Percentiles rank a stretch among this genome's conserved stretches.
These are phyloP conservation scores for Sitodiplosis mosellana DNA, from an alignment of 1,140 invertebrate species.

Conservation along the genomic window DNA sequence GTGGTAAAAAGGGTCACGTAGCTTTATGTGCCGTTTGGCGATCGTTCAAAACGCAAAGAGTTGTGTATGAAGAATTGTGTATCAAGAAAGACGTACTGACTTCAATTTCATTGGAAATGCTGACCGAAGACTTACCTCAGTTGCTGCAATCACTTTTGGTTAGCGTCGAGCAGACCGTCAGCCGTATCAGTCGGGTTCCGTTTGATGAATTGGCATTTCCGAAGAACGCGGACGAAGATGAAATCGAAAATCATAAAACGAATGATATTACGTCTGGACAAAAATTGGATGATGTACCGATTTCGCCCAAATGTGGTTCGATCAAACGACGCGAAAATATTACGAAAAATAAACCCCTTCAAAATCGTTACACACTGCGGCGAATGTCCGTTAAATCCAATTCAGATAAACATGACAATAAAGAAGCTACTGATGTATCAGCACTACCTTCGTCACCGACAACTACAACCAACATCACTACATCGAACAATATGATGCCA, in stretches of 20 bases:
- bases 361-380: constrained; percentile 22
- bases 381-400: constrained; percentile 15
- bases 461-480: background rate
- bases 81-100: constrained; percentile 2
- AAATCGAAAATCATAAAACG: background rate
- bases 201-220: constrained; percentile 43
- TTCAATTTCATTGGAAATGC: constrained; percentile 8
- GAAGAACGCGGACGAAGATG: constrained; percentile 6
- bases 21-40: constrained; percentile 23
- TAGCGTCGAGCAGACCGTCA: constrained; percentile 44
- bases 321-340: constrained; percentile 24
- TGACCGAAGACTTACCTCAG: constrained; percentile 31
- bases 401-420: constrained; percentile 3
- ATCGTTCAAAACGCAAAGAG: constrained; percentile 5
- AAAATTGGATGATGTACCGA: background rate
- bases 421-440: constrained; percentile 4
- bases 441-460: constrained; percentile 2
- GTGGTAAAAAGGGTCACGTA: constrained; percentile 6
- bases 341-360: constrained; percentile 25
- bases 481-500: constrained; percentile 12
- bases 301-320: constrained; percentile 21
- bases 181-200: constrained; percentile 29
- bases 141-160: constrained; percentile 41
- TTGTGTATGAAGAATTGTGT: constrained; percentile 3
- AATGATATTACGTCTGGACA: background rate